Evolutionary conservation across 2,888 invertebrate genomes (phyloP).

Genomic region (Plebejus melissa): DNA sequence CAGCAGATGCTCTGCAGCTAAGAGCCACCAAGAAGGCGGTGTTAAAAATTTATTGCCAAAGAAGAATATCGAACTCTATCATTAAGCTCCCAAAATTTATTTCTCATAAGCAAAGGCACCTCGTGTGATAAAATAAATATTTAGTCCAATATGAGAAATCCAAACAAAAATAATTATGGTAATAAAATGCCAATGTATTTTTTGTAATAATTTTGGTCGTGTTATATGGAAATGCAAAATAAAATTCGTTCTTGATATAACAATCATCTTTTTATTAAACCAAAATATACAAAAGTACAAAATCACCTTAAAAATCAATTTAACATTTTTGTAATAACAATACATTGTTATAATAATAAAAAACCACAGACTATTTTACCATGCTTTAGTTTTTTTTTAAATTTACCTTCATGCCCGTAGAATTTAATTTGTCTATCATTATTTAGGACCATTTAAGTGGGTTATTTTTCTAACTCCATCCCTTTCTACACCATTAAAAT

Average conservation of each 20-base stretch:
- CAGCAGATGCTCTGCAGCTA: conserved; percentile 55
- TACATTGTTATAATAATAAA: not conserved
- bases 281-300: conserved; percentile 4
- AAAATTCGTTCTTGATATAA: not conserved
- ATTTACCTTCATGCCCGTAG: not conserved
- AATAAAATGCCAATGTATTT: not conserved
- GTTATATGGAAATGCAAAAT: not conserved
- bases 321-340: not conserved
- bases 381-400: not conserved
- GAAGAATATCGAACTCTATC: conserved; percentile 45
- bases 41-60: conserved; percentile 60
- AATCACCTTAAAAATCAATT: not conserved
- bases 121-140: conserved; percentile 19
- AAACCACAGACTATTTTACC: not conserved
- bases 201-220: not conserved
- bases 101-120: conserved; percentile 47
- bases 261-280: not conserved
- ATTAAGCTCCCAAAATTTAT: conserved; percentile 61
- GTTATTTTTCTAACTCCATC: not conserved
- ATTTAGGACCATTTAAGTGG: not conserved
- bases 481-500: not conserved
- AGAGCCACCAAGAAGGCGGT: conserved; percentile 65
- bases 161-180: not conserved
- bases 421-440: not conserved
- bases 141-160: not conserved